These are phyloP conservation scores for Corythornis leucogaster DNA, from an alignment of 2,797 vertebrate species.

Conservation along the genomic window DNA sequence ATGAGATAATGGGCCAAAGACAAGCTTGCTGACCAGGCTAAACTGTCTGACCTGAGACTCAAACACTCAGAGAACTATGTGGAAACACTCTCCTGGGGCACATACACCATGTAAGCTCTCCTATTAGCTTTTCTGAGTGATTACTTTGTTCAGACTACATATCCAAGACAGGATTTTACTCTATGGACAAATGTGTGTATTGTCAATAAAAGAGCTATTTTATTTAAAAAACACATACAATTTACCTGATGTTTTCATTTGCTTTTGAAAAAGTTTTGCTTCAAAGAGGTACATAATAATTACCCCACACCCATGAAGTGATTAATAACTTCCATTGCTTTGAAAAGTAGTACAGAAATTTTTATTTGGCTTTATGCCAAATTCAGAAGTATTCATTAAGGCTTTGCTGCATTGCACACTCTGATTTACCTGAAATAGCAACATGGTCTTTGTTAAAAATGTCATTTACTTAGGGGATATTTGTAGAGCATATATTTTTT, in stretches of 20 bases:
- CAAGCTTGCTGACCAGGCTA: not conserved
- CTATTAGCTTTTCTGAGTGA: not conserved
- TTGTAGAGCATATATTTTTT: not conserved
- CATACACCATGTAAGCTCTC: not conserved
- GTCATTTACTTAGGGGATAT: not conserved
- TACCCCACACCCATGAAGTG: slow-evolving; percentile 27
- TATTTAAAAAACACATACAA: slow-evolving; percentile 2
- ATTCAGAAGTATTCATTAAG: slow-evolving; percentile 5
- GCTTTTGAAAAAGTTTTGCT: slow-evolving; percentile 15
- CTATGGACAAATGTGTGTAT: not conserved
- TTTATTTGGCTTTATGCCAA: slow-evolving; percentile 39
- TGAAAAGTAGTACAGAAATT: slow-evolving; percentile 23
- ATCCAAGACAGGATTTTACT: not conserved
- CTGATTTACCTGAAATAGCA: slow-evolving; percentile 14
- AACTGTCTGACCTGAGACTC: not conserved
- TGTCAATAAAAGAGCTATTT: not conserved
- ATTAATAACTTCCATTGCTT: slow-evolving; percentile 42
- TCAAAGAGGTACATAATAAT: slow-evolving; percentile 20
- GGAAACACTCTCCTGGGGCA: not conserved
- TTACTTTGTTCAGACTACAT: not conserved
- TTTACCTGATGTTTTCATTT: slow-evolving; percentile 42
- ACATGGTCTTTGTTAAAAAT: not conserved
- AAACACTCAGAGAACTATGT: not conserved
- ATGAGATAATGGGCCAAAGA: slow-evolving; percentile 24
- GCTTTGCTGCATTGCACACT: not conserved